Base-by-base conservation (phyloP, 2,113 vertebrate genomes). In the Microtus richardsoni region DNA sequence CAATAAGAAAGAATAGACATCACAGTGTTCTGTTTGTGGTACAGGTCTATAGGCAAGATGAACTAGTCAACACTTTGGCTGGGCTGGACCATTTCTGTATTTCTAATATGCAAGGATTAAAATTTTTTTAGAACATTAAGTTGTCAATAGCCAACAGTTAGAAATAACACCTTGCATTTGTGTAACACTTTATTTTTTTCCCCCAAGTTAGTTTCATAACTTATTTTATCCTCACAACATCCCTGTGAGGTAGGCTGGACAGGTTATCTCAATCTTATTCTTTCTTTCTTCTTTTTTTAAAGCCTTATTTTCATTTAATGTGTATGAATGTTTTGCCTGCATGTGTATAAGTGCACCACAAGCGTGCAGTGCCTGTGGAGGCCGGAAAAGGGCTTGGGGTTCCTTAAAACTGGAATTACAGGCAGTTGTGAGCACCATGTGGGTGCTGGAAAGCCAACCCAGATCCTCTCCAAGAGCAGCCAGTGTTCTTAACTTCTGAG, bases 161-260 rank as follows among this genome's bases (percentile, higher is more conserved):
- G 96, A 94, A 94, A 96, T 98, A 97, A 83, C 96, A 96, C 85
- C 96, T 95, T 96, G 96, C 92, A 96, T 94, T 96, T 96, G 28
- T 74, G 8, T 91, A 96, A 97, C 58, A 92, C n/a, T 97, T 97
- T 91, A 88, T 91, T 92, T 84, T 92, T 88, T 66, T 28, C 80
- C 93, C 74, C 1, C 58, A 97, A 97, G 86, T 52, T 82, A 91
- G 87, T 92, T 96, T 60, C 93, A 96, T 66, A 96, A 74, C 33
- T 88, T 94, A 94, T 94, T 97, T 96, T 93, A 96, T 95, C 95
- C 95, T 97, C 97, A 97, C 95, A 98, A 96, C 95, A 97, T 95
- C 97, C 96, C 97, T 97, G 97, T 98, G 97, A 97, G 96, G 97
- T 97, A 97, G 97, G 93, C 91, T 97, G 91, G 94, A 97, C 85